Base-by-base conservation (phyloP, 2,113 vertebrate species). In the Xiphorhynchus elegans region DNA sequence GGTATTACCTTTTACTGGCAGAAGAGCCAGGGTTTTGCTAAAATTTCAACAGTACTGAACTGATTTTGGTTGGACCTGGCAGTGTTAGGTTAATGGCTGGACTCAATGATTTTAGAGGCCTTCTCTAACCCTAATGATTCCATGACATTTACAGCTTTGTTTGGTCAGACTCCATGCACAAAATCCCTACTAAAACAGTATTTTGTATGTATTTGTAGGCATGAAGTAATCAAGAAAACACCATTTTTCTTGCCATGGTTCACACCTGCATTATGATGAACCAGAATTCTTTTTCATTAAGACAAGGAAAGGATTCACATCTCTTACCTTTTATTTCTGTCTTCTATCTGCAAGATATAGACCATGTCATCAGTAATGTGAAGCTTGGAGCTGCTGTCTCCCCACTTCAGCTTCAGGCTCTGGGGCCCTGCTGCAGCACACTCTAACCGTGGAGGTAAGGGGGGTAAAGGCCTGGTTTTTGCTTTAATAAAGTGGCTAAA, bases 331-430 rank as follows among this genome's bases (percentile, higher is more conserved):
- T 98, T 99, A 96, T 99, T 99, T 95, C 98, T 98, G 97, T 99
- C 99, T 94, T 99, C 99, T 97, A 99, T 98, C 97, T 99, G 99
- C 64, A 99, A 98, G 56, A 98, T 98, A 91, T 99, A 99, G 72
- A 98, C 98, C 90, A 98, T 94, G 91, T 99, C 99, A 4, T 99
- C 98, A 2, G 97, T 55, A 29, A 98, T 44, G 2, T 98, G 98
- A 42, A 96, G 96, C 40, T 98, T 99, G 59, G 98, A 97, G 67
- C 95, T 98, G 77, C 98, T 98, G 79, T 99, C 99, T 7, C 99
- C 99, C 99, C 99, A 99, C 52, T 99, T 99, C 55, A 99, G 98
- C 97, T 99, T 99, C 87, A 99, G 98, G 96, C 99, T 99, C 98
- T 99, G 99, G 25, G 99, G 99, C 81, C 99, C 99, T 0, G 98